These are phyloP conservation scores for Procambarus clarkii DNA, from an alignment of 1,140 invertebrate genomes.

Conservation along the genomic window DNA sequence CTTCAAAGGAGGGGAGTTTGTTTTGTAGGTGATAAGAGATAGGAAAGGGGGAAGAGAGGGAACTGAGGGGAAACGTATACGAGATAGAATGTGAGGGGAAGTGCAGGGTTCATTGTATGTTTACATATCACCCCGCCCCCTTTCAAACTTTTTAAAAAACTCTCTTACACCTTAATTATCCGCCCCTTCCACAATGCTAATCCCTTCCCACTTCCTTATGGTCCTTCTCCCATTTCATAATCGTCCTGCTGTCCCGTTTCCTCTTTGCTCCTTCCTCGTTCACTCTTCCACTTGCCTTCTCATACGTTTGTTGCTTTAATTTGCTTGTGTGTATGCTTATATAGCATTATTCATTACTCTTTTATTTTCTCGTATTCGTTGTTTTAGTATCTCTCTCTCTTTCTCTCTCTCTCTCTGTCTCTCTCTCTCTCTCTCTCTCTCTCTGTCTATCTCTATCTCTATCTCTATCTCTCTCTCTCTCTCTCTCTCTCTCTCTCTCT, in stretches of 20 bases:
- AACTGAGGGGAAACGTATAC: too few relatives aligned
- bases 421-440: neutral
- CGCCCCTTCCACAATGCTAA: neutral
- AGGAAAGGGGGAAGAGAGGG: too few relatives aligned
- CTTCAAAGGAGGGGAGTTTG: too few relatives aligned
- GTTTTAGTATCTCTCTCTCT: neutral
- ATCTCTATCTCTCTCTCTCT: too few relatives aligned
- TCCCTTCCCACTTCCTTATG: neutral
- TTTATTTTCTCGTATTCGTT: neutral
- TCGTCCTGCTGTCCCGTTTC: constrained; percentile 15
- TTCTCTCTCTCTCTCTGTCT: neutral
- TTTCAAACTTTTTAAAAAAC: too few relatives aligned
- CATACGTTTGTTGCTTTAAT: neutral
- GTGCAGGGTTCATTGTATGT: too few relatives aligned
- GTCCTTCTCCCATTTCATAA: neutral
- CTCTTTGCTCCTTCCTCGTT: neutral
- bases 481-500: neutral
- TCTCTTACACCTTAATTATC: too few relatives aligned
- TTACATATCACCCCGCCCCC: too few relatives aligned
- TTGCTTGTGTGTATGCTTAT: too few relatives aligned
- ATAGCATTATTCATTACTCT: neutral
- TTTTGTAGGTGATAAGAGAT: too few relatives aligned
- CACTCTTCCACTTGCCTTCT: neutral
- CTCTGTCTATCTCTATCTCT: neutral
- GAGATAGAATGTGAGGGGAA: too few relatives aligned